Evolutionary conservation across 2,797 vertebrate species (phyloP), one percentile per base, ranked within the genome.

Genomic region (Cossypha caffra): DNA sequence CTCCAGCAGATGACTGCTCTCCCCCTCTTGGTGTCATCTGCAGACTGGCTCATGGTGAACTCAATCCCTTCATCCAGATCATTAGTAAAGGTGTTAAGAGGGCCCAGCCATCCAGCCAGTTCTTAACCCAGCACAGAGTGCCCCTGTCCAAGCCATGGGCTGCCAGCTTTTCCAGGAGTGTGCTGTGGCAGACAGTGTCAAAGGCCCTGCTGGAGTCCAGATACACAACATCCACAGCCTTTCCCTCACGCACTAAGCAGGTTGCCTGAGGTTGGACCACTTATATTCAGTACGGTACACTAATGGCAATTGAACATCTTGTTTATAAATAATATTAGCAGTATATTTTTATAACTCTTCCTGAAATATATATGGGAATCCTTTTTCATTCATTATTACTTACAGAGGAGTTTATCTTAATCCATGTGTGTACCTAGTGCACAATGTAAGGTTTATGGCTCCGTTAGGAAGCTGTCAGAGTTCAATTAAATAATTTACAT

Each of bases 401-500:
- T 89, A 84, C 38, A 90, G n/a, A 38, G 86, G 40, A 90, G 55
- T 62, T 94, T 93, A 73, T 72, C 26, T 81, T 75, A 90, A 95
- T 81, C 95, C 61, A 50, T 66, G 61, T 23, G 57, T 25, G 20
- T 69, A 83, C 16, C 45, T 67, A 73, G 35, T 31, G 15, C 18
- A 38, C 64, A 35, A 86, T 31, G 23, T n/a, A 80, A 90, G 24
- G 23, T 93, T 95, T 76, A 94, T 54, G 67, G 19, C 26, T 94
- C 90, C 62, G 54, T 91, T 94, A 96, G 69, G 84, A 87, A 58
- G 58, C 76, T 94, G 47, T 79, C 71, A 81, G 45, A 79, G 85
- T 82, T 91, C 78, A 88, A 61, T 87, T 92, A 96, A 92, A 93
- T 93, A 87, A 94, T 84, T 95, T 94, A 95, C 33, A 95, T 86